These are phyloP conservation scores for Megaceryle alcyon DNA, from an alignment of 2,797 vertebrate genomes.

Conservation along the genomic window DNA sequence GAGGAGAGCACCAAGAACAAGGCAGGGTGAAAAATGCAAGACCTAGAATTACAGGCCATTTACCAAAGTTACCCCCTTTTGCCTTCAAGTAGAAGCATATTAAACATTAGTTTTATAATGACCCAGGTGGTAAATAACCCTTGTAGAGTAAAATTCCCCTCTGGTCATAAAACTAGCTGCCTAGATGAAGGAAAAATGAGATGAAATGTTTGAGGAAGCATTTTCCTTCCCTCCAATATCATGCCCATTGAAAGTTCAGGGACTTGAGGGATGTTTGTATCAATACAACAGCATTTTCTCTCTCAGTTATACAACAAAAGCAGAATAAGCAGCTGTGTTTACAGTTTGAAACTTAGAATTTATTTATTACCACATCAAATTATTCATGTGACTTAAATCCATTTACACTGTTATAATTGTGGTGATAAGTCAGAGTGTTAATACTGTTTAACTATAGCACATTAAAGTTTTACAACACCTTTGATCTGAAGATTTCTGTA, in stretches of 20 bases:
- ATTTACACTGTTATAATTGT: neutral
- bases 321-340: slow-evolving; percentile 23
- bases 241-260: neutral
- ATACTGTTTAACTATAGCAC: neutral
- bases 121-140: slow-evolving; percentile 65
- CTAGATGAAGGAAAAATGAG: neutral
- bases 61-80: slow-evolving; percentile 42
- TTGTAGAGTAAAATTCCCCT: slow-evolving; percentile 43
- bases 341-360: neutral
- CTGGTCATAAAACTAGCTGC: neutral
- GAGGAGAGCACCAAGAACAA: slow-evolving; percentile 16
- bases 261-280: neutral
- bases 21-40: slow-evolving; percentile 53
- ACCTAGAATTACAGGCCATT: slow-evolving; percentile 70
- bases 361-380: neutral
- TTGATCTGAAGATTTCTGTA: neutral
- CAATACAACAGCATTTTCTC: neutral
- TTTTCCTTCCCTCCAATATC: neutral
- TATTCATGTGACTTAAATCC: neutral
- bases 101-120: slow-evolving; percentile 49
- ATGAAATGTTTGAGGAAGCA: neutral
- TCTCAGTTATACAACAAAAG: neutral
- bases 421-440: neutral
- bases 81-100: slow-evolving; percentile 47
- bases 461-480: neutral